Percentiles rank a stretch among this genome's conserved stretches.
phyloP scores from a whole-genome alignment of 2,113 vertebrate genomes.

The Asarcornis scutulata region DNA sequence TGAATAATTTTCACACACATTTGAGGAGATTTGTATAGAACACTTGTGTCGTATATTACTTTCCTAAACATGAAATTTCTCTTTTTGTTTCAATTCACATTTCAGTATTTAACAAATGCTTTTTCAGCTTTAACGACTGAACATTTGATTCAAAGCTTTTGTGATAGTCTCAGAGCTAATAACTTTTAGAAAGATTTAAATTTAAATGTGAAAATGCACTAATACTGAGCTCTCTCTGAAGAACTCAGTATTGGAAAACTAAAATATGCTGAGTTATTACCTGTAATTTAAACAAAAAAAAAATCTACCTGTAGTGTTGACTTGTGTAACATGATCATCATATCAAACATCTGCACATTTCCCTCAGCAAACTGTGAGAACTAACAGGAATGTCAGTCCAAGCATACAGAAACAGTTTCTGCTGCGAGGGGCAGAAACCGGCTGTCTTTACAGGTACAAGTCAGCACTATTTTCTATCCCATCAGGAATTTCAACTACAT shows the following conservation, averaged over 20 bases:
- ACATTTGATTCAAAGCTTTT: background rate
- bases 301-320: background rate
- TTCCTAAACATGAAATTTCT: background rate
- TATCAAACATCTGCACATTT: background rate
- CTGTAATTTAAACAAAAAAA: background rate
- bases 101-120: background rate
- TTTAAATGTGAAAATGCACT: background rate
- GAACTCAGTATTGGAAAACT: background rate
- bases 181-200: background rate
- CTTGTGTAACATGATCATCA: background rate
- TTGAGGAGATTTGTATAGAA: background rate
- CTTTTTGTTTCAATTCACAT: background rate
- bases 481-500: background rate
- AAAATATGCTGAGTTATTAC: background rate
- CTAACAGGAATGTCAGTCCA: background rate
- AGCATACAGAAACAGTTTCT: background rate
- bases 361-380: background rate
- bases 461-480: background rate
- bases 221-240: background rate
- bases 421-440: background rate
- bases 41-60: background rate
- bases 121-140: background rate
- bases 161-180: background rate
- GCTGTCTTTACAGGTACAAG: background rate
- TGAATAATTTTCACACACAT: background rate